Percentiles rank a stretch among this genome's conserved stretches.
These are phyloP conservation scores for Scelioninae gen. 2 DNA, from an alignment of 2,888 invertebrate genomes.

Conservation along the genomic window DNA sequence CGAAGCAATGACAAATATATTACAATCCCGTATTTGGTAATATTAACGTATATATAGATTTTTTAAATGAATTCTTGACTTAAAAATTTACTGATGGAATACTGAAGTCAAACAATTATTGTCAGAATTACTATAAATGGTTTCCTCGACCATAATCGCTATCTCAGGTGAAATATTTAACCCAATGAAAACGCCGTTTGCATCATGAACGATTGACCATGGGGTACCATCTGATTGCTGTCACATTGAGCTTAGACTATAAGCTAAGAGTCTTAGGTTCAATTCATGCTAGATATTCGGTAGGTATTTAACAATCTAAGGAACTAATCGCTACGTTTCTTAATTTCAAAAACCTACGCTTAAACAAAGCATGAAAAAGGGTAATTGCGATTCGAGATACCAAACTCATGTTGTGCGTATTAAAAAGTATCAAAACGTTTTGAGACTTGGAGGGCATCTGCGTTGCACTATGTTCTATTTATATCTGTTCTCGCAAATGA, in stretches of 20 bases:
- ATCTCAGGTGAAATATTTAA: constrained; percentile 18
- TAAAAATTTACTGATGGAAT: no score
- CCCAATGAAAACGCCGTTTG: constrained; percentile 38
- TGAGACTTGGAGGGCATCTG: neutral
- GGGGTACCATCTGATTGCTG: constrained; percentile 71
- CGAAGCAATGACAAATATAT: no score
- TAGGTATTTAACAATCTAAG: constrained; percentile 65
- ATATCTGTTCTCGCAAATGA: constrained; percentile 25
- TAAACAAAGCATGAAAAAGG: constrained; percentile 12
- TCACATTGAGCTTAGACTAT: constrained; percentile 73
- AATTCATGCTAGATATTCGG: constrained; percentile 65
- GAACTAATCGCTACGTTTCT: constrained; percentile 63
- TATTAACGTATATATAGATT: no score
- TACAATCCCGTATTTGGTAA: no score
- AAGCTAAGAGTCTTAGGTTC: constrained; percentile 66
- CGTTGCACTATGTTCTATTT: constrained; percentile 30
- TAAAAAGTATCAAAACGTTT: neutral
- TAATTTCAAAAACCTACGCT: constrained; percentile 17
- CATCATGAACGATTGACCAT: constrained; percentile 61
- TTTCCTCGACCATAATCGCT: constrained; percentile 2
- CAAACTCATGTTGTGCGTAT: neutral
- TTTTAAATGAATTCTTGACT: no score
- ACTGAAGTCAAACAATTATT: no score
- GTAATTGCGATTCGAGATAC: neutral
- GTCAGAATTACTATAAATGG: no score